Evolutionary conservation across 2,113 vertebrate genomes (phyloP).

Genomic region (Centropus unirufus): DNA sequence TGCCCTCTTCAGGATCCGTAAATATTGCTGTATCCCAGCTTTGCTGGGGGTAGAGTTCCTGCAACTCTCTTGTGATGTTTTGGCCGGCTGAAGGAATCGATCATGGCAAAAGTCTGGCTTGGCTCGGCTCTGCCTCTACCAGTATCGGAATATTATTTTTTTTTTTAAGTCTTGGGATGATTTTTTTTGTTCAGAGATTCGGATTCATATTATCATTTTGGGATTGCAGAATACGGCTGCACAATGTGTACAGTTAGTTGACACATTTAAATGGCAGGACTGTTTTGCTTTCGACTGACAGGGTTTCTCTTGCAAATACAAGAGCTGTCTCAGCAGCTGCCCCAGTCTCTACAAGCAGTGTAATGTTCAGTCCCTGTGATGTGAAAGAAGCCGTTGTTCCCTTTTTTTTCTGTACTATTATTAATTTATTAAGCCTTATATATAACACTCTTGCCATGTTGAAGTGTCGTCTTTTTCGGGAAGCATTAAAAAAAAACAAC

Average conservation of each 20-base stretch:
- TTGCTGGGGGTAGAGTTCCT: neutral
- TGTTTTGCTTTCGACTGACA: conserved; percentile 8
- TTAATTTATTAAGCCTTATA: neutral
- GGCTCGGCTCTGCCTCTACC: neutral
- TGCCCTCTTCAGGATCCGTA: neutral
- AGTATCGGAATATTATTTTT: neutral
- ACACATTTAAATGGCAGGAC: neutral
- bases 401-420: neutral
- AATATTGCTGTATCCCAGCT: neutral
- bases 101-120: neutral
- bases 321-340: conserved; percentile 39
- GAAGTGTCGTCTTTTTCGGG: neutral
- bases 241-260: neutral
- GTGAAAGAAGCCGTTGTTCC: conserved; percentile 52
- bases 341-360: neutral
- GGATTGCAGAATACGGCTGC: neutral
- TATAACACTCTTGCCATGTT: neutral
- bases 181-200: neutral
- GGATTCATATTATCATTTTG: neutral
- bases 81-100: neutral
- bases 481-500: too few species aligned
- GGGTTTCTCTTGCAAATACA: conserved; percentile 11
- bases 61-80: neutral
- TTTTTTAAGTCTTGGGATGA: neutral
- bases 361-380: conserved; percentile 1